Evolutionary conservation across 2,797 vertebrate genomes (phyloP).

Genomic region (Phataginus tricuspis): DNA sequence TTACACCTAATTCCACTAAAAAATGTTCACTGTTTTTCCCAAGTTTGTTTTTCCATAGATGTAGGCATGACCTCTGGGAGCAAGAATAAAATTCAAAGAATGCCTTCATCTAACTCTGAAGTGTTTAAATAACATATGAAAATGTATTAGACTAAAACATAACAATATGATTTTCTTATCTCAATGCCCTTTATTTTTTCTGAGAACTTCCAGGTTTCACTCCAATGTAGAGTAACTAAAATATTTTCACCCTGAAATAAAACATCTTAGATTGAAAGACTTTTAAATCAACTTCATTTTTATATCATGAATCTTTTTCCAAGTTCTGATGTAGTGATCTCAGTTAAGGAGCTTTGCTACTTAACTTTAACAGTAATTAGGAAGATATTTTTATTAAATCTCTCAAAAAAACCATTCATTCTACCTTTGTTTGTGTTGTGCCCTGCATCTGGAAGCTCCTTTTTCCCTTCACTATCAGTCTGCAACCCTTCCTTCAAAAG

Average conservation of each 20-base stretch:
- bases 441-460: background rate
- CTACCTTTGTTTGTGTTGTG: background rate
- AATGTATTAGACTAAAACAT: background rate
- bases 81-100: conserved; percentile 44
- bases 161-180: conserved; percentile 37
- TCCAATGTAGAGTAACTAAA: conserved; percentile 15
- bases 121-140: conserved; percentile 29
- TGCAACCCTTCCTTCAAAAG: background rate
- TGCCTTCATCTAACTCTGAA: background rate
- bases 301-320: background rate
- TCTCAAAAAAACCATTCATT: background rate
- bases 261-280: conserved; percentile 42
- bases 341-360: background rate
- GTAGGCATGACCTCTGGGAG: background rate
- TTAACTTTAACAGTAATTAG: conserved; percentile 3
- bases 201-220: conserved; percentile 39
- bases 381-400: conserved; percentile 26
- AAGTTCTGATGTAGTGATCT: background rate
- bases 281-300: conserved; percentile 57
- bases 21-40: background rate
- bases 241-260: conserved; percentile 59
- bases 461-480: background rate
- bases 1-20: conserved; percentile 40
- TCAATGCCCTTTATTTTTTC: background rate
- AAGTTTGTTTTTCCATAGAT: conserved; percentile 36